Percentiles rank a stretch among this genome's conserved stretches.
Evolutionary conservation across 2,113 vertebrate species (phyloP).

Genomic region (Etia nguti): DNA sequence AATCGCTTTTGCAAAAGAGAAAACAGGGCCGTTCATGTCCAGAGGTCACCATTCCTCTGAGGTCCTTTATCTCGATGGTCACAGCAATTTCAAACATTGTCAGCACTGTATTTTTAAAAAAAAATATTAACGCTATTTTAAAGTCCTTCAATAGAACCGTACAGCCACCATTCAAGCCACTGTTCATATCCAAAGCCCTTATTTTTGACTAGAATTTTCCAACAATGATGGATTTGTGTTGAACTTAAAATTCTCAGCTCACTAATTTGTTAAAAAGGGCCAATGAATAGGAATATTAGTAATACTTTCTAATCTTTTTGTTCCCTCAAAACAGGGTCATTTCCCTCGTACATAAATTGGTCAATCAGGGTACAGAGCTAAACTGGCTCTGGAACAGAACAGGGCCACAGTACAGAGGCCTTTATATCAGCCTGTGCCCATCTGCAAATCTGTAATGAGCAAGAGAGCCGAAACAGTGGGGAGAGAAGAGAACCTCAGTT

Average conservation of each 20-base stretch:
- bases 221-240: constrained; percentile 43
- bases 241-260: constrained; percentile 10
- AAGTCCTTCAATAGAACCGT: constrained; percentile 18
- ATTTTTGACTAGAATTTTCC: neutral
- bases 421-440: constrained; percentile 41
- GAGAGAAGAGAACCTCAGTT: constrained; percentile 59
- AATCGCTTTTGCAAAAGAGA: constrained; percentile 32
- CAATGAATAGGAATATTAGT: neutral
- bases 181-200: constrained; percentile 26
- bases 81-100: constrained; percentile 45
- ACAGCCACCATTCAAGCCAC: constrained; percentile 14
- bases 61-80: constrained; percentile 59
- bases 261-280: constrained; percentile 4
- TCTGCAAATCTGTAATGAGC: constrained; percentile 50
- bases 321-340: constrained; percentile 7
- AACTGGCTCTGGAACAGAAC: constrained; percentile 26
- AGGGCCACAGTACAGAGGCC: constrained; percentile 32
- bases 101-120: constrained; percentile 4
- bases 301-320: neutral
- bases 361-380: constrained; percentile 15
- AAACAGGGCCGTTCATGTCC: constrained; percentile 6
- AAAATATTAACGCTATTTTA: constrained; percentile 29
- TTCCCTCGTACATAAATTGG: constrained; percentile 23
- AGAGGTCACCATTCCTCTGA: constrained; percentile 57
- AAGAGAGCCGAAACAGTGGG: constrained; percentile 31